phyloP scores from a whole-genome alignment of 30 jellyfish, hydroid and myxozoan species.

The Pelagia noctiluca region DNA sequence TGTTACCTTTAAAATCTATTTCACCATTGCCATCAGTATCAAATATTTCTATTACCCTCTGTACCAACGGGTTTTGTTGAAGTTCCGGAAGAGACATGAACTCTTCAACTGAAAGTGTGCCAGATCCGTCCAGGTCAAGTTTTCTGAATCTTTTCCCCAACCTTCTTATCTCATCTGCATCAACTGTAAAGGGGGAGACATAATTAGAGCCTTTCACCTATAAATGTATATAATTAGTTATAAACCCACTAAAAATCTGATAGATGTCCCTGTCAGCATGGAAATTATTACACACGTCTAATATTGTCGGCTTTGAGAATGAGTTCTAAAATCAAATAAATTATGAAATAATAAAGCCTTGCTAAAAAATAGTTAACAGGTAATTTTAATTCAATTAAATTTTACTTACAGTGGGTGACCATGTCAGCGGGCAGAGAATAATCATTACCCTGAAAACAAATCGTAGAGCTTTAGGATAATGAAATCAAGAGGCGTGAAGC shows the following conservation, averaged over 20 bases:
- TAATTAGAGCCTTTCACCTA: too few species aligned
- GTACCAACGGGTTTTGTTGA: slow-evolving; percentile 96
- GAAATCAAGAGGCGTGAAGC: neutral
- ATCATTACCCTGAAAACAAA: slow-evolving; percentile 75
- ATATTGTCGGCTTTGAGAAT: neutral
- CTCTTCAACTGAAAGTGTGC: slow-evolving; percentile 94
- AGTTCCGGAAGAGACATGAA: slow-evolving; percentile 96
- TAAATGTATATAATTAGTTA: neutral
- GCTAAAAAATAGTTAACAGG: too few species aligned
- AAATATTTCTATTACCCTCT: slow-evolving; percentile 94
- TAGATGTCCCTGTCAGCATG: neutral
- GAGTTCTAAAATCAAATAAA: neutral
- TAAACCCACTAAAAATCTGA: neutral
- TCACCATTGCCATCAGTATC: slow-evolving; percentile 98
- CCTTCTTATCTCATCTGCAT: slow-evolving; percentile 90
- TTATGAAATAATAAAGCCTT: neutral
- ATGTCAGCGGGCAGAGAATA: slow-evolving; percentile 91
- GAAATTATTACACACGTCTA: neutral
- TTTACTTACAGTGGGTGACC: slow-evolving; percentile 91
- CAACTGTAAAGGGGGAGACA: slow-evolving; percentile 59
- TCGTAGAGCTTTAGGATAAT: neutral
- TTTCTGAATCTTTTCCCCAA: slow-evolving; percentile 92
- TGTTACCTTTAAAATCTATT: slow-evolving; percentile 94
- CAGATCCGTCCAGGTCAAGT: slow-evolving; percentile 93
- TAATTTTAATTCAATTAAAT: too few species aligned